These are phyloP conservation scores for Diorhabda carinulata DNA, from an alignment of 1,140 invertebrate genomes.

Conservation along the genomic window DNA sequence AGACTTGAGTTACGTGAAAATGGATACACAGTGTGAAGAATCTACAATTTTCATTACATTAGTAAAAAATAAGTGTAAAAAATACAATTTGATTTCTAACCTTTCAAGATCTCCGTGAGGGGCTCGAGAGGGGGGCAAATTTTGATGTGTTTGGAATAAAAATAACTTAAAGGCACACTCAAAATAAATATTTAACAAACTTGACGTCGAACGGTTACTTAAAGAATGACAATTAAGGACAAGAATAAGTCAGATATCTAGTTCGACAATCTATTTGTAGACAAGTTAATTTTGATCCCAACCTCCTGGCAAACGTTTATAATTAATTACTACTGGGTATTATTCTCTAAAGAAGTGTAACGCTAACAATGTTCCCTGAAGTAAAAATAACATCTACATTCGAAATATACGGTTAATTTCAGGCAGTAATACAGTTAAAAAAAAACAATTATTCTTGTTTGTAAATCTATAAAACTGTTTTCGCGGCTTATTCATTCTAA, in stretches of 20 bases:
- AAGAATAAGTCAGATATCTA: slow-evolving; percentile 19
- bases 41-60: too few species aligned
- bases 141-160: slow-evolving; percentile 5
- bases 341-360: not conserved
- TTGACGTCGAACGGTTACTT: slow-evolving; percentile 1
- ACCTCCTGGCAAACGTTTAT: not conserved
- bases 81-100: slow-evolving; percentile 1
- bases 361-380: not conserved
- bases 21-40: too few species aligned
- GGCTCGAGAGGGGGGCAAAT: not conserved
- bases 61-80: too few species aligned
- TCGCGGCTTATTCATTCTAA: too few species aligned
- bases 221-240: slow-evolving; percentile 23
- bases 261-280: slow-evolving; percentile 4
- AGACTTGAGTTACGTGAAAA: too few species aligned
- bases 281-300: not conserved
- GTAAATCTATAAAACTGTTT: too few species aligned
- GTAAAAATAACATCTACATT: not conserved
- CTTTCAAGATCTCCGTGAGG: not conserved
- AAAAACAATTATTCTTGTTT: too few species aligned
- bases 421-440: too few species aligned
- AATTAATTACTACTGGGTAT: not conserved
- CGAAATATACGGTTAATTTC: not conserved
- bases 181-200: slow-evolving; percentile 2
- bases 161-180: slow-evolving; percentile 14